Conservation (phyloP, 2,113 vertebrate species). For the Eretmochelys imbricata region DNA sequence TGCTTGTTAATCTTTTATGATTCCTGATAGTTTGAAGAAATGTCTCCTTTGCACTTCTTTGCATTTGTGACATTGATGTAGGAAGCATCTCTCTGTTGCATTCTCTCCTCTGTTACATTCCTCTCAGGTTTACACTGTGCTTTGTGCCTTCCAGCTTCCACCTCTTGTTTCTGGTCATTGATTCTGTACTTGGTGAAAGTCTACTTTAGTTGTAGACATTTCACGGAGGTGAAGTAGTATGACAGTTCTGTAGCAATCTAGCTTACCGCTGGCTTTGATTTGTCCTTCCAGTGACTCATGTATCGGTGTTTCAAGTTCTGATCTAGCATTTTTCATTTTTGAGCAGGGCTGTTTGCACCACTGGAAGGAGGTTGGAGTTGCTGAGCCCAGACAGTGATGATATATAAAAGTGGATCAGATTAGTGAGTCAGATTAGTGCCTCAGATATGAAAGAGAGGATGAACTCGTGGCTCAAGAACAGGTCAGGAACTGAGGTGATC, state of each 20-base stretch:
- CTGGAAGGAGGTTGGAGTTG: background rate
- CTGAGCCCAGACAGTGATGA: background rate
- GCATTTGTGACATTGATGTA: background rate
- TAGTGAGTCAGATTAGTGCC: background rate
- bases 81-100: background rate
- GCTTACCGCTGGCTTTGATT: background rate
- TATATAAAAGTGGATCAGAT: background rate
- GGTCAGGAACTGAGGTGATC: background rate
- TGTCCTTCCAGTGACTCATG: background rate
- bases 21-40: background rate
- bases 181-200: fast-evolving
- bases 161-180: background rate
- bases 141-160: background rate
- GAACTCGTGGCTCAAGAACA: background rate
- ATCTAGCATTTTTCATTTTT: background rate
- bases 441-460: background rate
- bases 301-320: background rate
- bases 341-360: background rate
- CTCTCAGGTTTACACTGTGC: background rate
- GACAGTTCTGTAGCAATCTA: background rate
- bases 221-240: fast-evolving
- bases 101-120: background rate
- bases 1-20: background rate
- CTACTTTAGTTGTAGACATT: background rate
- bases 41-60: background rate